Evolutionary conservation across 2,113 vertebrate genomes (phyloP), one percentile per base, ranked within the genome.

Genomic region (Leuciscus idus): DNA sequence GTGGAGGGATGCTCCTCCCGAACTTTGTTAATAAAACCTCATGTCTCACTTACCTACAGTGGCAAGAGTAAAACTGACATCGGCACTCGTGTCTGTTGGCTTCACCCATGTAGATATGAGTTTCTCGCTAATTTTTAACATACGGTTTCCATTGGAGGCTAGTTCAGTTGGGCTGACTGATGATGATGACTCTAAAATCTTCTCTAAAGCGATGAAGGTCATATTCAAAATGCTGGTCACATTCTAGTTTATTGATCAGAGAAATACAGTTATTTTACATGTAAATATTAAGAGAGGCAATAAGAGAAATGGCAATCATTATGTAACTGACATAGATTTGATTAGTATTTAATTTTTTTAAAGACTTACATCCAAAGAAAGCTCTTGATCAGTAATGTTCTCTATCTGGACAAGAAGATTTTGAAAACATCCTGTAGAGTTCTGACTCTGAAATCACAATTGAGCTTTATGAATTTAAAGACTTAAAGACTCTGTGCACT

Each of bases 31-130:
- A 43, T 43, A 43, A 43, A 43, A 43, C 39, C 39, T 43, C 1
- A 43, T 43, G 4, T 13, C 4, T 74, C 17, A 9, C 39, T 62
- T 81, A 87, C 86, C 86, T 50, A 87, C 9, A 4, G 11, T 10
- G 1, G 2, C 0, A 15, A 64, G 11, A 3, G 1, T 21, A 21
- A 86, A 64, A 6, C 2, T 76, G 68, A 46, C 6, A 2, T 0
- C 3, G 28, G 1, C 74, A 80, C 64, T 15, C 5, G 9, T 68
- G 0, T 43, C 0, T 23, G 74, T 77, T 39, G 26, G 8, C 36
- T 3, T 46, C 73, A 84, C 62, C 21, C 21, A 55, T 0, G 52
- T 6, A 55, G 52, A 55, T 21, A 55, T 55, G 52, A 55, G 52
- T 55, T 55, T 55, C 17, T 55, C 17, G 0, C 17, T 21, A 55